A percentile compares a stretch with the other conserved stretches of the same genome.
Conservation (phyloP, 2,888 invertebrate genomes). For the Volucella inflata region DNA sequence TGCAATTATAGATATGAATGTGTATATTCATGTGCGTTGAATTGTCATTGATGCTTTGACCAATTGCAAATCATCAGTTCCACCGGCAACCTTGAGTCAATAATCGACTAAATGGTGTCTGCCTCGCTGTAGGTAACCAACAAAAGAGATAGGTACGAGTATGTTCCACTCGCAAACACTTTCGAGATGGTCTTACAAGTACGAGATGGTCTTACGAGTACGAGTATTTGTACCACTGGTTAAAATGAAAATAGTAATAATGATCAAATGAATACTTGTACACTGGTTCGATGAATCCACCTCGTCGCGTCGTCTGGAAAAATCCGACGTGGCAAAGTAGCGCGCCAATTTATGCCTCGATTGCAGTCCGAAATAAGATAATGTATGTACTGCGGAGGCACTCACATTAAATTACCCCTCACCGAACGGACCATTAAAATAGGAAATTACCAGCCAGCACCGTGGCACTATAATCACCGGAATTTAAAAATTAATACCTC, state of each 20-base stretch:
- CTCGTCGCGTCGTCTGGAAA: conserved; percentile 16
- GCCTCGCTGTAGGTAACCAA: conserved; percentile 48
- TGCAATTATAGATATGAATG: conserved; percentile 60
- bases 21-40: conserved; percentile 60
- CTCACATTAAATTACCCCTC: conserved; percentile 69
- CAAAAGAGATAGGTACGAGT: conserved; percentile 4
- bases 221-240: background rate
- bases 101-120: conserved; percentile 23
- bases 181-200: conserved; percentile 6
- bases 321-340: background rate
- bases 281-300: conserved; percentile 24
- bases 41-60: conserved; percentile 67
- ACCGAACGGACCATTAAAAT: conserved; percentile 65
- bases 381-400: conserved; percentile 73
- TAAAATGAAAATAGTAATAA: conserved; percentile 65
- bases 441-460: conserved; percentile 65
- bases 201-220: conserved; percentile 6
- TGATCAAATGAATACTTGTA: conserved; percentile 60
- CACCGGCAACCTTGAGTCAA: conserved; percentile 63
- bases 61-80: conserved; percentile 16
- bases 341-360: conserved; percentile 51
- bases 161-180: conserved; percentile 10
- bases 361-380: conserved; percentile 55
- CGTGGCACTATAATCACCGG: conserved; percentile 62
- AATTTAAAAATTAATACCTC: conserved; percentile 72